Conservation (phyloP, 1,140 invertebrate genomes). For the Rhagoletis pomonella region DNA sequence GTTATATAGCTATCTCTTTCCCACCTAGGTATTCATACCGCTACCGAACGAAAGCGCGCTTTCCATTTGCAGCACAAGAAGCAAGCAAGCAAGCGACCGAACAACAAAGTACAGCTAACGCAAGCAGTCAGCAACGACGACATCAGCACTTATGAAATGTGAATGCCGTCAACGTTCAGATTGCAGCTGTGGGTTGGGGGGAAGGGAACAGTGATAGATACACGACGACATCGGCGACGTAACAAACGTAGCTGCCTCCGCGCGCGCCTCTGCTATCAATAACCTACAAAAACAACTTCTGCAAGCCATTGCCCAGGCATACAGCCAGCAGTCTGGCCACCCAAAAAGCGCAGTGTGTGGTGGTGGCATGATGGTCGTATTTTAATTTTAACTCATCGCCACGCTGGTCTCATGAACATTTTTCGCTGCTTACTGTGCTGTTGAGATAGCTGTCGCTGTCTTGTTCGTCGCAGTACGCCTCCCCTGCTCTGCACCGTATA, state of each 20-base stretch:
- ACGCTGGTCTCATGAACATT: background rate
- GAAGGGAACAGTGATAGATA: background rate
- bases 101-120: constrained; percentile 68
- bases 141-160: background rate
- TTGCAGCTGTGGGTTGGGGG: background rate
- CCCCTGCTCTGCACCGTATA: background rate
- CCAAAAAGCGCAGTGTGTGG: background rate
- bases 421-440: background rate
- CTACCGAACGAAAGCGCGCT: constrained; percentile 59
- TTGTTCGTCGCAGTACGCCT: background rate
- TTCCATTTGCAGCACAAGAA: constrained; percentile 61
- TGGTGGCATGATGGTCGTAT: background rate
- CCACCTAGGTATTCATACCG: background rate
- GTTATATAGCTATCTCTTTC: background rate
- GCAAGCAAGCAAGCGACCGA: constrained; percentile 56
- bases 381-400: constrained; percentile 28
- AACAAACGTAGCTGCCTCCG: background rate
- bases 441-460: background rate
- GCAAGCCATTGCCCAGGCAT: background rate
- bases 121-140: constrained; percentile 62
- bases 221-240: background rate
- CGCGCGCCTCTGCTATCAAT: background rate
- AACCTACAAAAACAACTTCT: background rate
- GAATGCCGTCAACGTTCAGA: constrained; percentile 12
- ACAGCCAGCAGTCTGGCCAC: background rate